phyloP scores from a whole-genome alignment of 1,140 invertebrate genomes.

The Lanistes nyassanus region DNA sequence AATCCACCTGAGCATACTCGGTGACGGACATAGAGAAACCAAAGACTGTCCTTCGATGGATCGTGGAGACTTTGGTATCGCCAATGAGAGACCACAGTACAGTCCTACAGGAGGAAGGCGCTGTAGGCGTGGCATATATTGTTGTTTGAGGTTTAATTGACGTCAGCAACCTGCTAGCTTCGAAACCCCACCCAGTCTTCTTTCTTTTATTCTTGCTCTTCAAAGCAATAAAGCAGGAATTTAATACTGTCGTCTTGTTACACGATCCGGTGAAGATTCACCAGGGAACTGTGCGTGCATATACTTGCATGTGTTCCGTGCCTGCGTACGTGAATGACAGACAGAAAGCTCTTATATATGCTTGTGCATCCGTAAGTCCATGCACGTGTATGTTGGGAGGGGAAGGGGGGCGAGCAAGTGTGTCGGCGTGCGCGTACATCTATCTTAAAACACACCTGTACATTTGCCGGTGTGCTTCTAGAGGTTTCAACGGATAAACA shows the following conservation, averaged over 20 bases:
- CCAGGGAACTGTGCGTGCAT: not conserved
- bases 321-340: constrained; percentile 1
- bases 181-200: not conserved
- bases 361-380: not conserved
- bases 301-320: constrained; percentile 11
- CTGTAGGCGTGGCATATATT: not conserved
- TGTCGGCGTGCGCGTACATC: not conserved
- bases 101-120: too few relatives aligned
- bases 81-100: too few relatives aligned
- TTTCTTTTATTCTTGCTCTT: not conserved
- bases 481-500: not conserved
- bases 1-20: too few relatives aligned
- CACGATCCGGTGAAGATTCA: not conserved
- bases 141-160: not conserved
- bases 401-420: not conserved
- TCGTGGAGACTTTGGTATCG: too few relatives aligned
- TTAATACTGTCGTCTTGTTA: not conserved
- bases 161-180: not conserved
- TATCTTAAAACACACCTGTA: not conserved
- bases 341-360: not conserved
- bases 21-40: too few relatives aligned
- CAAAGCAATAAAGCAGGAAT: not conserved
- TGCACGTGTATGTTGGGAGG: not conserved
- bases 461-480: constrained; percentile 1
- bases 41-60: too few relatives aligned